Evolutionary conservation across 2,797 vertebrate species (phyloP), one percentile per base, ranked within the genome.

Genomic region (Eleutherodactylus coqui): DNA sequence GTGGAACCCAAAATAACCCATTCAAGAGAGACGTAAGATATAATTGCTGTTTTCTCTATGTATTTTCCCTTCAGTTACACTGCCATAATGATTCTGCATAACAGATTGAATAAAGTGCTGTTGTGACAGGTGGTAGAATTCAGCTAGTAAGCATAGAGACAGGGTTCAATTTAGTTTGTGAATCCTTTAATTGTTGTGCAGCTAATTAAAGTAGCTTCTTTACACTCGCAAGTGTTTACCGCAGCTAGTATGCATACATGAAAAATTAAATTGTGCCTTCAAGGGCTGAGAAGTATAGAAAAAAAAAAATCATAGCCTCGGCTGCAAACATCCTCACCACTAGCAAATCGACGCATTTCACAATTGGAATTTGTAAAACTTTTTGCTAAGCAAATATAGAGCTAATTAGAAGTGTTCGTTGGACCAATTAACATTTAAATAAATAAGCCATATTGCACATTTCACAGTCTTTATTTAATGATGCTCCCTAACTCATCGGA

Each of bases 91-190:
- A 96, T 97, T 97, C 96, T 96, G 96, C 96, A 97, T 98, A 98
- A 98, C 97, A 97, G 97, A 96, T 97, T 95, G 94, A 96, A 96
- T 95, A 93, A 96, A 95, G 94, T 93, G 93, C 96, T 98, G 97
- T 98, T 98, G 97, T 99, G 97, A 98, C 98, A 99, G 97, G 97
- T 98, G 97, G 96, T 96, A 96, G 96, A 98, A 98, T 97, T 96
- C 96, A 96, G 96, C 96, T 95, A 95, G 96, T 96, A 96, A 96
- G 95, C 96, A 96, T 94, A 95, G 95, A 97, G 97, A 97, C 96
- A 97, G 97, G 97, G 97, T 98, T 98, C 97, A 97, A 97, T 98
- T 99, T 98, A 98, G 97, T 96, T 97, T 97, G 96, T 97, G 96
- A 96, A 98, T 98, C 97, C 97, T 98, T 98, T 98, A 99, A 99